These are phyloP conservation scores for Geotrupes spiniger DNA, from an alignment of 2,888 invertebrate genomes.

Conservation along the genomic window DNA sequence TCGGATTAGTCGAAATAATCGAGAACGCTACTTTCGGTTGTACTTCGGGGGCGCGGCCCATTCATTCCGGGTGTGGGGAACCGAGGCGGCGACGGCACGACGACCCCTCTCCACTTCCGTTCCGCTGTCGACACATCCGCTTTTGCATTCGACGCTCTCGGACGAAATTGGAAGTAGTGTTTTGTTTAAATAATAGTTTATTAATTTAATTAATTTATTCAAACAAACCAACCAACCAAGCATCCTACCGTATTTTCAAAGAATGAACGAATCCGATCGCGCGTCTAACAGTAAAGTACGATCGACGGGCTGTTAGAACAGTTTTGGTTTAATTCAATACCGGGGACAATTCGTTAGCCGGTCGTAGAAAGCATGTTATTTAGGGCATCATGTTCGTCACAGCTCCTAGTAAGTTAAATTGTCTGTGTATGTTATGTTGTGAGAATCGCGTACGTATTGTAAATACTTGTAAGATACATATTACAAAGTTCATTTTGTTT, in stretches of 20 bases:
- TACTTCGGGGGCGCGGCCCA: slow-evolving; percentile 1
- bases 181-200: slow-evolving; percentile 24
- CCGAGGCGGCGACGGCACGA: slow-evolving; percentile 15
- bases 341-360: not conserved
- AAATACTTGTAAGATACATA: slow-evolving; percentile 23
- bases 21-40: slow-evolving; percentile 15
- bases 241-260: slow-evolving; percentile 16
- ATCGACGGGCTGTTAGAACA: not conserved
- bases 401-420: slow-evolving; percentile 28
- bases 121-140: slow-evolving; percentile 35
- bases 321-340: not conserved
- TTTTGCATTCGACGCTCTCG: slow-evolving; percentile 21
- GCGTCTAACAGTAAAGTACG: not conserved
- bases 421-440: slow-evolving; percentile 5
- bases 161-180: slow-evolving; percentile 32
- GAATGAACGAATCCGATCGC: not conserved
- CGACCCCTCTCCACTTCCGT: slow-evolving; percentile 26
- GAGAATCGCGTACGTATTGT: slow-evolving; percentile 23
- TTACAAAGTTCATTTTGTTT: slow-evolving; percentile 18
- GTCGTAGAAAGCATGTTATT: slow-evolving; percentile 7
- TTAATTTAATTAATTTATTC: slow-evolving; percentile 26
- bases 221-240: slow-evolving; percentile 10
- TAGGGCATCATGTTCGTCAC: slow-evolving; percentile 23
- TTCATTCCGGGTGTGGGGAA: slow-evolving; percentile 28
- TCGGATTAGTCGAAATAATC: slow-evolving; percentile 18